A percentile compares a stretch with the other conserved stretches of the same genome.
Conservation (phyloP, 2,113 vertebrate species). For the Damaliscus lunatus region DNA sequence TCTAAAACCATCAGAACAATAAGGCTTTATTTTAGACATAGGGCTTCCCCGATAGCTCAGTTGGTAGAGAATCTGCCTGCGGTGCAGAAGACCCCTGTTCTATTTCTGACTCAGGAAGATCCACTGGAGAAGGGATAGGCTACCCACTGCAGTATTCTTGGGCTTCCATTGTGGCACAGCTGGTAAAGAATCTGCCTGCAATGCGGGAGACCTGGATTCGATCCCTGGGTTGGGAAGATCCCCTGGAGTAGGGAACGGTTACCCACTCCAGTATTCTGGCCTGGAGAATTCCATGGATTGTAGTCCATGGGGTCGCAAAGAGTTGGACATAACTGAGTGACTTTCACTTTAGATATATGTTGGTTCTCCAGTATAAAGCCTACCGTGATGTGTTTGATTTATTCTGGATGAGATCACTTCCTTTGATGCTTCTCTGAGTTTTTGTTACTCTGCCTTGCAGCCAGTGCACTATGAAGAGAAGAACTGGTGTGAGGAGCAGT, state of each 20-base stretch:
- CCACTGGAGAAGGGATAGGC: neutral
- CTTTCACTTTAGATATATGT: neutral
- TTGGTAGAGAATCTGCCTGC: neutral
- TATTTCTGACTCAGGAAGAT: neutral
- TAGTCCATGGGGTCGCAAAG: neutral
- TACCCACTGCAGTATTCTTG: neutral
- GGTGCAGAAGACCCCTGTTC: neutral
- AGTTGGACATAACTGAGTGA: neutral
- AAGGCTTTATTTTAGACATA: neutral
- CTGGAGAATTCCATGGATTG: neutral
- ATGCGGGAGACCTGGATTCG: neutral
- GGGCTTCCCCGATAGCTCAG: neutral
- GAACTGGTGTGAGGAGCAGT: conserved; percentile 98
- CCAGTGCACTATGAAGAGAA: conserved; percentile 98
- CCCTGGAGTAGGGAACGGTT: neutral
- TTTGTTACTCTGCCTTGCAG: conserved; percentile 79
- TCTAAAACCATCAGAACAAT: neutral
- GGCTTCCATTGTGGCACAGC: neutral
- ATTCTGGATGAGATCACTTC: conserved; percentile 21
- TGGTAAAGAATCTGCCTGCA: neutral
- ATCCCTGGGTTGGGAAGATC: neutral
- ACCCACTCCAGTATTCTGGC: neutral
- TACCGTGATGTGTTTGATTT: neutral
- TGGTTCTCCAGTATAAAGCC: neutral
- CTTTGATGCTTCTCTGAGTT: neutral